Percentiles rank a stretch among this genome's conserved stretches.
These are phyloP conservation scores for Rhea pennata DNA, from an alignment of 2,113 vertebrate species.

Conservation along the genomic window DNA sequence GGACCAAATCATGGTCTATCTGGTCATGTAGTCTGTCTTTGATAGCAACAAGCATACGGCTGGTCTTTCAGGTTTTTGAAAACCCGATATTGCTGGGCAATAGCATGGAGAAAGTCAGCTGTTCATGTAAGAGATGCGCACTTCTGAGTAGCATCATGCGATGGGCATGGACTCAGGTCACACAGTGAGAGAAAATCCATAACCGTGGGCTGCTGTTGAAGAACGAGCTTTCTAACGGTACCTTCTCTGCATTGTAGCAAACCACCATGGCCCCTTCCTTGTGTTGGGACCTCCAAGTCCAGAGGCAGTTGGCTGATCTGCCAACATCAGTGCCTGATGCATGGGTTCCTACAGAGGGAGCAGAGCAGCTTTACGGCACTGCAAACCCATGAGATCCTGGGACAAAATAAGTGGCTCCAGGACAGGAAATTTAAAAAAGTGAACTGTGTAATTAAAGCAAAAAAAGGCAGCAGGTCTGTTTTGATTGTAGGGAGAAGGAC, in stretches of 20 bases:
- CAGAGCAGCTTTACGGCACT: not conserved
- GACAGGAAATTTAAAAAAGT: not conserved
- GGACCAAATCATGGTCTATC: not conserved
- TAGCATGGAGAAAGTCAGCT: not conserved
- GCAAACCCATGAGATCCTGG: not conserved
- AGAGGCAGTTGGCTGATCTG: not conserved
- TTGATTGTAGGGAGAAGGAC: not conserved
- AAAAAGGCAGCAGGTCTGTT: not conserved
- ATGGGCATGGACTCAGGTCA: not conserved
- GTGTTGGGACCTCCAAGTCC: not conserved
- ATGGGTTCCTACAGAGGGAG: not conserved
- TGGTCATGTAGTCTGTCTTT: not conserved
- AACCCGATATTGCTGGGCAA: not conserved
- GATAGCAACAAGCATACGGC: not conserved
- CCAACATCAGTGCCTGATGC: not conserved
- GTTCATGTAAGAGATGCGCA: not conserved
- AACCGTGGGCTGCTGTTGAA: rapidly evolving
- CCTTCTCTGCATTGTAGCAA: not conserved
- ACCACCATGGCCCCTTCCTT: not conserved
- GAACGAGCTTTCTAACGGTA: not conserved
- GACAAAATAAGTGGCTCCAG: not conserved
- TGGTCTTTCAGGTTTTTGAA: not conserved
- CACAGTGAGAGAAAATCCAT: not conserved
- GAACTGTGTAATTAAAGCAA: not conserved
- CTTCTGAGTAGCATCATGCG: rapidly evolving